Base-by-base conservation (phyloP, 2,797 vertebrate species). In the Atherinosoma microstoma region DNA sequence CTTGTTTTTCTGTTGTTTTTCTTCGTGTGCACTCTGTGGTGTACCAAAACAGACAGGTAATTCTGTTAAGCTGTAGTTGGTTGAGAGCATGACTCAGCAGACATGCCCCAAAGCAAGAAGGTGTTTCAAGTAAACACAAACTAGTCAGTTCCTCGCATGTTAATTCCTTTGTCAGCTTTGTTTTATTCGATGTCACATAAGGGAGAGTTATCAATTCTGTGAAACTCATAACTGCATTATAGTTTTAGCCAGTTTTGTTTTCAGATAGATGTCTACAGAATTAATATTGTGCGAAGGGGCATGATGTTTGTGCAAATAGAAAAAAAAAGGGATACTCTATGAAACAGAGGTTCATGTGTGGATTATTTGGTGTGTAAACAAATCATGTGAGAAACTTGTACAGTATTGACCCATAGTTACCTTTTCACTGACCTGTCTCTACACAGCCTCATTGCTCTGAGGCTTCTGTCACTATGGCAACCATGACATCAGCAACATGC, bases 401-500 rank as follows among this genome's bases (percentile, higher is more conserved):
- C 76, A 75, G 86, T 53, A 71, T 67, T 90, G 91, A 92, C 90
- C 92, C 56, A 70, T 84, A 86, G 88, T 93, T 92, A 84, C 91
- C 90, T 89, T 81, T 88, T 69, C 78, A 74, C 87, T 88, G 85
- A 89, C 87, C 89, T 78, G 57, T 84, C 75, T 79, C 70, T 53
- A 64, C 73, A 74, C 70, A 69, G 77, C 76, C 75, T 83, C 53
- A 18, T 87, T 84, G 87, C 76, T 56, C 88, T 78, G 67, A 94
- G 91, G 91, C 87, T 90, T 78, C 87, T 87, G 85, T 93, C 86
- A 74, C 95, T 83, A 91, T 92, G 92, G 93, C 90, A 87, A 94
- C 92, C 74, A 61, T 94, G 90, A 94, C 92, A 91, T 93, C 91
- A 92, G 78, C 84, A 87, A 75, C 68, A 18, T 89, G 91, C 92